Evolutionary conservation across 2,113 vertebrate genomes (phyloP), one percentile per base, ranked within the genome.

Genomic region (Argyrosomus japonicus): DNA sequence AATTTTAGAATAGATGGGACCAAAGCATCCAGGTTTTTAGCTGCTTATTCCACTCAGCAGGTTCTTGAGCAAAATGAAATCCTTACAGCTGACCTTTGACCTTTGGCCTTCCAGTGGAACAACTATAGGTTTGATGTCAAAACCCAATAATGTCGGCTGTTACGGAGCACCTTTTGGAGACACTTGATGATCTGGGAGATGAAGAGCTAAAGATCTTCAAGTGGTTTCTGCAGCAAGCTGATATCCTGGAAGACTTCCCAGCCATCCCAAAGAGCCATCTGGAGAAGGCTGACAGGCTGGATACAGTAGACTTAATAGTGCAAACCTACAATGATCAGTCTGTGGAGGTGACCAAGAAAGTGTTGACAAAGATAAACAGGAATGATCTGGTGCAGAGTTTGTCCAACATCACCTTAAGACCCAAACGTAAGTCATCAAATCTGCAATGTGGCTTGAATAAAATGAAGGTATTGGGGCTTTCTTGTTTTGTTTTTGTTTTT

Each of bases 331-430:
- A 45, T 18, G 40, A 60, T 13, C 56, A 60, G 56, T 60, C 40
- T 5, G 54, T 47, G 11, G 40, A 60, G 40, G 64, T 67, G 64
- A 27, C 45, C 45, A 67, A 67, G 45, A 67, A 1, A 19, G 64
- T 67, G 64, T 12, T 67, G 45, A 48, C 43, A 27, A 48, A 67
- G 45, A 67, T 67, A n/a, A 65, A 47, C 40, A 65, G 63, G 43
- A 47, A 65, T 47, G 63, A 65, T 25, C 43, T 65, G 63, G 64
- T 67, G 17, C 43, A 67, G 45, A 27, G 23, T 67, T 67, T 67
- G 64, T 25, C 64, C 64, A 48, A 12, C 45, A 18, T 67, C 15
- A n/a, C 15, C 14, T 27, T 4, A 25, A 23, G 64, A 27, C n/a
- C 23, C 43, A 48, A 67, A 67, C 8, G 23, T 48, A 27, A 67